phyloP scores from a whole-genome alignment of 2,113 vertebrate genomes.

The Antidorcas marsupialis region DNA sequence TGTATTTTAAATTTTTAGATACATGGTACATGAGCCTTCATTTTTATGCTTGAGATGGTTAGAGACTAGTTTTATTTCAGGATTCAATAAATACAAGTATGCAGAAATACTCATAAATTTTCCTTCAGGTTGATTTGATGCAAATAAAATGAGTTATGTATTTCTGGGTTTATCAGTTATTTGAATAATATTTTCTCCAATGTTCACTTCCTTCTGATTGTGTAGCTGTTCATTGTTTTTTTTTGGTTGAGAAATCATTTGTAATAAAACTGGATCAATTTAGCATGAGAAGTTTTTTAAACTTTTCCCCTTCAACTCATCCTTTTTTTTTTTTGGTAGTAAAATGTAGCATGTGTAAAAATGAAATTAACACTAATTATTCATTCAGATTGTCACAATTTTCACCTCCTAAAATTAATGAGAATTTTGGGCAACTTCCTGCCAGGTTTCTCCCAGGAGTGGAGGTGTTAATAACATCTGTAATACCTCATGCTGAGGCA shows the following conservation, averaged over 20 bases:
- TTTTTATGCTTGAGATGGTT: not conserved
- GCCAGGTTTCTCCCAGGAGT: not conserved
- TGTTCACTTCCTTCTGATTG: not conserved
- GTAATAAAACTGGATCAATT: too few species aligned
- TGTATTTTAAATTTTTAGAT: not conserved
- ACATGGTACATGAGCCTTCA: not conserved
- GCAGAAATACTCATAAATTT: not conserved
- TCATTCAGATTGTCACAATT: not conserved
- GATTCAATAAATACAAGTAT: not conserved
- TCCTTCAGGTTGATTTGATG: not conserved
- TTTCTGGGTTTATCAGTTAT: not conserved
- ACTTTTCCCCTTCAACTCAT: too few species aligned
- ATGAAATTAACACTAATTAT: too few species aligned
- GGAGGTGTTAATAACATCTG: not conserved
- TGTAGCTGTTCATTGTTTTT: too few species aligned
- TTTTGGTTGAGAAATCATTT: too few species aligned
- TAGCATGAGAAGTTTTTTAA: too few species aligned
- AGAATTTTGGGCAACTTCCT: not conserved
- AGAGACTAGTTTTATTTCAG: not conserved
- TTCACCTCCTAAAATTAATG: slow-evolving; percentile 19
- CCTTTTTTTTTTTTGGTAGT: too few species aligned
- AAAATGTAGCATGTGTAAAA: too few species aligned
- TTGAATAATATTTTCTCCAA: not conserved
- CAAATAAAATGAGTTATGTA: not conserved
- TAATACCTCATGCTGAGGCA: not conserved